Conservation (phyloP, 2,113 vertebrate species). For the Pavo muticus region DNA sequence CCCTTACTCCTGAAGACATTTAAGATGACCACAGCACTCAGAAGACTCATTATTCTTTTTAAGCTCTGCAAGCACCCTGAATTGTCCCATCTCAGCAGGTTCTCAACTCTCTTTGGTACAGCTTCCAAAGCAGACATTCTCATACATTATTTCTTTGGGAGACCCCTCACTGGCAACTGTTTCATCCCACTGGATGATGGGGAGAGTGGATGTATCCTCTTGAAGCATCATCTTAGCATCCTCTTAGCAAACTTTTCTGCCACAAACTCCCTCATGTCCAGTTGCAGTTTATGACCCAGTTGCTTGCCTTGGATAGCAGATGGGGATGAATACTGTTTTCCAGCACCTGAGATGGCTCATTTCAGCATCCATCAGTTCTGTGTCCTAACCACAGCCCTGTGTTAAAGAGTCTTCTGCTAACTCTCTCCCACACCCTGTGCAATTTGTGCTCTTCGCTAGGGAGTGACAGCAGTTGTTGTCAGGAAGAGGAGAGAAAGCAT, state of each 20-base stretch:
- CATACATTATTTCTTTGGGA: neutral
- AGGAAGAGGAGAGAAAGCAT: neutral
- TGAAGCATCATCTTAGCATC: too few species aligned
- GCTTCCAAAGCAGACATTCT: neutral
- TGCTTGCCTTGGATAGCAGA: neutral
- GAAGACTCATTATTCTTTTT: neutral
- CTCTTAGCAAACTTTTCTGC: neutral
- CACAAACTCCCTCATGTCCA: neutral
- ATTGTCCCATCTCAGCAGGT: neutral
- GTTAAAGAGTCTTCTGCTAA: neutral
- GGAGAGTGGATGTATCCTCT: neutral
- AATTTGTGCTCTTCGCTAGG: neutral
- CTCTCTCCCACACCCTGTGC: neutral
- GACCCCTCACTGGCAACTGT: neutral
- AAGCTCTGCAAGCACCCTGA: neutral
- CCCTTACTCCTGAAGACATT: neutral
- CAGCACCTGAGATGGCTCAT: neutral
- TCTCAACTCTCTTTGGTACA: neutral
- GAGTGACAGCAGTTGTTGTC: neutral
- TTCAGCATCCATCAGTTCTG: neutral
- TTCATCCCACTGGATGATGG: neutral
- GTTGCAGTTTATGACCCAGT: neutral
- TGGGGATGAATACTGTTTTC: neutral
- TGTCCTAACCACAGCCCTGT: neutral
- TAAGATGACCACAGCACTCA: neutral